Evolutionary conservation across 2,888 invertebrate genomes (phyloP).

Genomic region (Phytoseiulus persimilis): DNA sequence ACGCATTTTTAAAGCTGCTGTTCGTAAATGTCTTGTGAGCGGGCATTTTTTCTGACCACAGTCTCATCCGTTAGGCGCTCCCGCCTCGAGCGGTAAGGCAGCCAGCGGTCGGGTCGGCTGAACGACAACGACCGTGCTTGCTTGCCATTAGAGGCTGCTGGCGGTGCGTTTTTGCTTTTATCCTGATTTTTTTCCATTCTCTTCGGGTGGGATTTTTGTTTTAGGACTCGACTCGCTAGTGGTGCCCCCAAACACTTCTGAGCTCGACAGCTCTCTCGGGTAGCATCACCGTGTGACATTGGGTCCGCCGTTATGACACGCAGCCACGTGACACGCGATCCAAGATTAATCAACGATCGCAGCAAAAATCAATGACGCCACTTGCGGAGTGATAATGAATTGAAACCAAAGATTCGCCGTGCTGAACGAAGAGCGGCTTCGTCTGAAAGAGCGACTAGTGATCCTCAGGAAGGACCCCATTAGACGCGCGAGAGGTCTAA

Average conservation of each 20-base stretch:
- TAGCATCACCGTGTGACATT: background rate
- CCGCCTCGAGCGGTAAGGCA: background rate
- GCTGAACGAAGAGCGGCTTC: too few species aligned
- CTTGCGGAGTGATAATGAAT: too few species aligned
- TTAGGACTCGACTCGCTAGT: background rate
- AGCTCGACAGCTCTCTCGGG: background rate
- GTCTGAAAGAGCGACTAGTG: too few species aligned
- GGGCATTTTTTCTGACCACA: background rate
- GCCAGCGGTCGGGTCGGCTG: background rate
- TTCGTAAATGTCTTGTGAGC: background rate
- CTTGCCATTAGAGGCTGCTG: background rate
- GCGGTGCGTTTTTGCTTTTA: background rate
- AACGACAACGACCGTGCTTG: background rate
- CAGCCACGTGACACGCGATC: background rate
- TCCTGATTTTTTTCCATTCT: background rate
- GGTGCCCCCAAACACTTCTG: background rate
- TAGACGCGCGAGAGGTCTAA: background rate
- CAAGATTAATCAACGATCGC: too few species aligned
- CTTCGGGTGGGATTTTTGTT: background rate
- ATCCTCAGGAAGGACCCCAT: background rate
- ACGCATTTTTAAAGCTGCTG: background rate
- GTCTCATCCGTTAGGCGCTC: background rate
- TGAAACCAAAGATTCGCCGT: too few species aligned
- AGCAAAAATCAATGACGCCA: too few species aligned
- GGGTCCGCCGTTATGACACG: background rate